Percentiles rank a stretch among this genome's conserved stretches.
Evolutionary conservation across 23 tunicate species (phyloP).

Genomic region (Ciona savignyi): DNA sequence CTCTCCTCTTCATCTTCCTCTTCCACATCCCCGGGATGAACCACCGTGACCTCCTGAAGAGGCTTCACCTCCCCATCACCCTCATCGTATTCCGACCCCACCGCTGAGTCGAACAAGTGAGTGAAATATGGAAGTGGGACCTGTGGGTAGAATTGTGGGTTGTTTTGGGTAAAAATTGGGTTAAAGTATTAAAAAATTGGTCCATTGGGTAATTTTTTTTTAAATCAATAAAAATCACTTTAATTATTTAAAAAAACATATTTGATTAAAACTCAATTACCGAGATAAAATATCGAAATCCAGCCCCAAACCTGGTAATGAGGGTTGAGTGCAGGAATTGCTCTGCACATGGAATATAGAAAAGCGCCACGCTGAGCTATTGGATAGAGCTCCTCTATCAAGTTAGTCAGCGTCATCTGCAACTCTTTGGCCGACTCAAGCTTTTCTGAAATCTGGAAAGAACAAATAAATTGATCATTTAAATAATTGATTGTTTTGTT

Average conservation of each 20-base stretch:
- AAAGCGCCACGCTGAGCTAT: conserved; percentile 71
- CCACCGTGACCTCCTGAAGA: conserved; percentile 11
- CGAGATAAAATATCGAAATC: neutral
- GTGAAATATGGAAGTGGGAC: conserved; percentile 79
- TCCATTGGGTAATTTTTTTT: no score
- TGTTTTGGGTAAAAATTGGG: no score
- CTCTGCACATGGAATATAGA: conserved; percentile 67
- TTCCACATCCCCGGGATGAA: conserved; percentile 20
- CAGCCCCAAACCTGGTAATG: conserved; percentile 62
- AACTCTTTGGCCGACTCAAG: conserved; percentile 28
- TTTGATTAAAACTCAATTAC: neutral
- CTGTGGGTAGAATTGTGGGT: conserved; percentile 19
- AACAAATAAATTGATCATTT: no score
- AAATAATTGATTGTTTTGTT: no score
- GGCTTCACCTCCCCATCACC: no score
- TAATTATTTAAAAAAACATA: neutral
- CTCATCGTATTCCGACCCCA: conserved; percentile 52
- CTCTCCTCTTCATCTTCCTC: conserved; percentile 14
- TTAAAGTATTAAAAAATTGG: no score
- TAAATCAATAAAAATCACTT: neutral
- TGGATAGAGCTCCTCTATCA: conserved; percentile 61
- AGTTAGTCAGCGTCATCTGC: conserved; percentile 36
- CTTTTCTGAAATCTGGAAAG: conserved; percentile 53
- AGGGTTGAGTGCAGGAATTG: conserved; percentile 52
- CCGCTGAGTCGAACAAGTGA: conserved; percentile 73